Evolutionary conservation across 2,888 invertebrate genomes (phyloP).

Genomic region (Cyaniris semiargus): DNA sequence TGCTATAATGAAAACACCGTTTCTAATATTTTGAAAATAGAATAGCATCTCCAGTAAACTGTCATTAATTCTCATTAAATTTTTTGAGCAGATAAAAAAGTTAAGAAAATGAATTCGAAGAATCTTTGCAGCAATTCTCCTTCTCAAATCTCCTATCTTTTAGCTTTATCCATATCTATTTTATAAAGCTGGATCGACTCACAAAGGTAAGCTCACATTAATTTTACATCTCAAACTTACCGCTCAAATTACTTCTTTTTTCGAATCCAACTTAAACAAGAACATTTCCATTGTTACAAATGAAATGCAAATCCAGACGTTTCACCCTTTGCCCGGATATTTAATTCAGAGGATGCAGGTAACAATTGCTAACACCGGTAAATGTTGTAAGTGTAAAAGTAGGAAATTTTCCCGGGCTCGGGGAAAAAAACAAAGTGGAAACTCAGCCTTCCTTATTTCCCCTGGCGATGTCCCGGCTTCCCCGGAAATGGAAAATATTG

Average conservation of each 20-base stretch:
- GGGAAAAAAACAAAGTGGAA: slow-evolving; percentile 72
- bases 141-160: too few relatives aligned
- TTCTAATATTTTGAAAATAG: neutral
- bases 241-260: slow-evolving; percentile 44
- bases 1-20: too few relatives aligned
- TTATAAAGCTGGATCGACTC: neutral
- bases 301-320: slow-evolving; percentile 75
- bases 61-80: too few relatives aligned
- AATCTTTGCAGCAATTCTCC: too few relatives aligned
- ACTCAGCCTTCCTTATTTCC: slow-evolving; percentile 79
- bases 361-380: slow-evolving; percentile 73
- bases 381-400: slow-evolving; percentile 78
- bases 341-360: slow-evolving; percentile 76
- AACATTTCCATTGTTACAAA: slow-evolving; percentile 69
- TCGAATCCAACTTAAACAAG: slow-evolving; percentile 53
- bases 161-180: too few relatives aligned
- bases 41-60: neutral
- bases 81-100: too few relatives aligned
- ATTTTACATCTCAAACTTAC: slow-evolving; percentile 17
- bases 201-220: neutral
- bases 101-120: too few relatives aligned
- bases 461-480: slow-evolving; percentile 68
- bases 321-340: slow-evolving; percentile 76
- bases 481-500: slow-evolving; percentile 80
- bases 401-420: slow-evolving; percentile 65